Evolutionary conservation across 1,140 invertebrate species (phyloP).

Genomic region (Lordiphosa clarofinis): DNA sequence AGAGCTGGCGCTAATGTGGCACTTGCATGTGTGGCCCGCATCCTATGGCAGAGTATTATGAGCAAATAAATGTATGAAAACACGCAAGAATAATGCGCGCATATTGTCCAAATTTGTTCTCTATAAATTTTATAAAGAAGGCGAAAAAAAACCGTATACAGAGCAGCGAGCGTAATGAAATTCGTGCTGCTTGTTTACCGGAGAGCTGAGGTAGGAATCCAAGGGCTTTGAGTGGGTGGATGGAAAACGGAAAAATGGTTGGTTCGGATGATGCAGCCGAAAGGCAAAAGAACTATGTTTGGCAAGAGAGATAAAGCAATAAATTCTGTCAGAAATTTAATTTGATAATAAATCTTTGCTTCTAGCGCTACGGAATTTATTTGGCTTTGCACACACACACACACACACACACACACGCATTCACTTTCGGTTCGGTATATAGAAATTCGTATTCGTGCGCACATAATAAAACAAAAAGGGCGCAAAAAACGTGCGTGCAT

Average conservation of each 20-base stretch:
- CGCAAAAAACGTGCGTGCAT: slow-evolving; percentile 78
- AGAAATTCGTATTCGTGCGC: slow-evolving; percentile 61
- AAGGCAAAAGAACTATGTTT: slow-evolving; percentile 78
- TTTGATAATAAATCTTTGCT: slow-evolving; percentile 80
- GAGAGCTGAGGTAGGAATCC: slow-evolving; percentile 45
- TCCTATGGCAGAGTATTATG: slow-evolving; percentile 17
- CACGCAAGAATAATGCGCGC: slow-evolving; percentile 66
- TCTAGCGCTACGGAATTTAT: slow-evolving; percentile 80
- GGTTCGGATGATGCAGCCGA: slow-evolving; percentile 54
- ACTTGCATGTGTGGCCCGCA: slow-evolving; percentile 7
- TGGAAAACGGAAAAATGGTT: slow-evolving; percentile 12
- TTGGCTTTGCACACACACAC: slow-evolving; percentile 63
- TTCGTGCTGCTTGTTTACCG: slow-evolving; percentile 43
- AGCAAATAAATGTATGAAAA: slow-evolving; percentile 46
- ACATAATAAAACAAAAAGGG: slow-evolving; percentile 78
- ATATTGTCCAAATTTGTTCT: slow-evolving; percentile 79
- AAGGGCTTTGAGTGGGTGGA: slow-evolving; percentile 47
- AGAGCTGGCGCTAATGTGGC: slow-evolving; percentile 35
- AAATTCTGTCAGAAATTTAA: slow-evolving; percentile 80
- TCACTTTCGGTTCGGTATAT: slow-evolving; percentile 41
- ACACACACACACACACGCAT: slow-evolving; percentile 39
- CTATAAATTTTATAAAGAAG: slow-evolving; percentile 78
- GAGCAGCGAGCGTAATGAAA: slow-evolving; percentile 42
- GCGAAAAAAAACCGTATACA: slow-evolving; percentile 18
- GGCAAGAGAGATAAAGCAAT: slow-evolving; percentile 80